phyloP scores from a whole-genome alignment of 2,888 invertebrate genomes.

The Gandaritis pyraliata region DNA sequence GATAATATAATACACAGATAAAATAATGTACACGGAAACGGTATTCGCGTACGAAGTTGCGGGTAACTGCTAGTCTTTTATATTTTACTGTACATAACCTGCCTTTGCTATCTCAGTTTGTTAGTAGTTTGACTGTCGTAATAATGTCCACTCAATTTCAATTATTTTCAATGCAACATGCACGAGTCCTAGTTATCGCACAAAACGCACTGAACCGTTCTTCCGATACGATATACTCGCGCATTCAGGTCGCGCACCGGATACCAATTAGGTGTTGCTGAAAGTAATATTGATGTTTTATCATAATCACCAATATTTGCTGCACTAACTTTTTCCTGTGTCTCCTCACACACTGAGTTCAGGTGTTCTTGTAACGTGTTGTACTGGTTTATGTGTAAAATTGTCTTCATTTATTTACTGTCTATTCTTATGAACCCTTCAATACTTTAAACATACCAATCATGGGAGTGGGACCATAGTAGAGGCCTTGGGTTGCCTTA shows the following conservation, averaged over 20 bases:
- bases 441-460: too few species aligned
- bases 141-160: slow-evolving; percentile 20
- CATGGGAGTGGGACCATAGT: too few species aligned
- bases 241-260: slow-evolving; percentile 31
- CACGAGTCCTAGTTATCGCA: slow-evolving; percentile 23
- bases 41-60: too few species aligned
- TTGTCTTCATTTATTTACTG: too few species aligned
- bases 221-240: slow-evolving; percentile 26
- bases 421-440: too few species aligned
- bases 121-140: not conserved
- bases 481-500: too few species aligned
- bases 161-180: slow-evolving; percentile 20
- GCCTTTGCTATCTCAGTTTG: not conserved
- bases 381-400: too few species aligned
- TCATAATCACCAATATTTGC: slow-evolving; percentile 3
- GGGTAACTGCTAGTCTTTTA: too few species aligned
- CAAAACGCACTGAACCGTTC: slow-evolving; percentile 33
- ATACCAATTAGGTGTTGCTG: slow-evolving; percentile 19
- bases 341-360: not conserved
- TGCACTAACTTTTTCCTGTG: not conserved
- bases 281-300: slow-evolving; percentile 10
- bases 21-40: too few species aligned
- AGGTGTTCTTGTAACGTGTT: too few species aligned
- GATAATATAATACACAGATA: too few species aligned
- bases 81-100: not conserved